A percentile compares a stretch with the other conserved stretches of the same genome.
These are phyloP conservation scores for Butorides virescens DNA, from an alignment of 2,113 vertebrate species.

Conservation along the genomic window DNA sequence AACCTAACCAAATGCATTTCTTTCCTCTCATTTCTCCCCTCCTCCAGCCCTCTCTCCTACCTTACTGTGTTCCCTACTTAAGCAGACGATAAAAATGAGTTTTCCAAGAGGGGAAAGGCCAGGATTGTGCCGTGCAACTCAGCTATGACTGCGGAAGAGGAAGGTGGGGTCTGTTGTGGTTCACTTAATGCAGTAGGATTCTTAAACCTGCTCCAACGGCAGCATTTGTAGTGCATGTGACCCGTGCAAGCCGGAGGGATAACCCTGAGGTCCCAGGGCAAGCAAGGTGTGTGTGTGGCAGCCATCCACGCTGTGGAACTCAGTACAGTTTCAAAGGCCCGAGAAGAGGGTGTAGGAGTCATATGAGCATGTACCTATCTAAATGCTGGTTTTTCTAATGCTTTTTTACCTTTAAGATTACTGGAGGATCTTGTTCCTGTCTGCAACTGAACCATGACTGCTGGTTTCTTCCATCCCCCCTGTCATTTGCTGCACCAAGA, in stretches of 20 bases:
- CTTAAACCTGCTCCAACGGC: neutral
- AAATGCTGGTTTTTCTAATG: neutral
- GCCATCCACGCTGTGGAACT: neutral
- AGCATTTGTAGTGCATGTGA: neutral
- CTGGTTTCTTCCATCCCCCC: neutral
- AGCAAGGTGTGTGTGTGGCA: fast-evolving
- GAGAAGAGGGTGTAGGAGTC: neutral
- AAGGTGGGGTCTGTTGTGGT: neutral
- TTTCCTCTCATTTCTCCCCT: neutral
- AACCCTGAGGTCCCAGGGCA: neutral
- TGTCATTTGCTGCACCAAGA: neutral
- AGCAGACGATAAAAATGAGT: neutral
- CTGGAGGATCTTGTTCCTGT: neutral
- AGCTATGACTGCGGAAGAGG: neutral
- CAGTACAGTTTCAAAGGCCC: neutral
- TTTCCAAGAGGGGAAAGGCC: neutral
- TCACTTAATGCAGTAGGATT: neutral
- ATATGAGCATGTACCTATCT: neutral
- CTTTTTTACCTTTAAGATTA: neutral
- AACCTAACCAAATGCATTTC: neutral
- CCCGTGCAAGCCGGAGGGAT: neutral
- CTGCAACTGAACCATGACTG: neutral
- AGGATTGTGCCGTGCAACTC: neutral
- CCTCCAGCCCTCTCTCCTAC: neutral
- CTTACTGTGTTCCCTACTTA: neutral